Base-by-base conservation (phyloP, 1,140 invertebrate genomes). In the Drosophila azteca region DNA sequence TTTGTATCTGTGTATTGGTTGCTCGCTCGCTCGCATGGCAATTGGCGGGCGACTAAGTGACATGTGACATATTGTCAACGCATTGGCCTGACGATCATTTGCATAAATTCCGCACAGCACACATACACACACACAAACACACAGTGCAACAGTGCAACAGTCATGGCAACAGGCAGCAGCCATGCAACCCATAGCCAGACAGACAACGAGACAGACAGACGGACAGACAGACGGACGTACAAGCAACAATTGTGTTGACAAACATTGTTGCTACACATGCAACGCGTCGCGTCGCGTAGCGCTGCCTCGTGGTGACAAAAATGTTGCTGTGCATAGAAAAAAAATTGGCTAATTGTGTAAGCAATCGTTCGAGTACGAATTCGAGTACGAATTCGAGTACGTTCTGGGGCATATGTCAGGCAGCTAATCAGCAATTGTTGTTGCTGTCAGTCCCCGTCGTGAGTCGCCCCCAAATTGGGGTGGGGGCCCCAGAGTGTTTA, bases 11-110 rank as follows among this genome's bases (percentile, higher is more conserved):
- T 26, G 24, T 24, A 44, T 58, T 51, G 53, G 52, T 43, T 53
- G 29, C 29, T 31, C 29, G 29, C 29, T 31, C 7, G 35, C 35
- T 39, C 8, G 35, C 35, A 13, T 13, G 59, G 64, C 69, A 70
- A 73, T 77, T 79, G 73, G 53, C 44, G 43, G 64, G 67, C 35
- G 26, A 57, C 67, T 87, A 87, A 88, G 83, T 88, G 83, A 88
- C 83, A 88, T 88, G 83, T 88, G 83, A 88, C 83, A 88, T 88
- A 88, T 88, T 88, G 83, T 88, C 83, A 88, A 88, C 83, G 83
- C 83, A 88, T 72, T 88, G 83, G 35, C 79, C 64, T 64, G 66
- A 68, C 83, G 75, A 87, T 87, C 79, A 88, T 88, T 88, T 88
- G 79, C 83, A 88, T 88, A 88, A 88, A 88, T 88, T 88, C 83